Base-by-base conservation (phyloP, 2,797 vertebrate genomes). In the Gila robusta region DNA sequence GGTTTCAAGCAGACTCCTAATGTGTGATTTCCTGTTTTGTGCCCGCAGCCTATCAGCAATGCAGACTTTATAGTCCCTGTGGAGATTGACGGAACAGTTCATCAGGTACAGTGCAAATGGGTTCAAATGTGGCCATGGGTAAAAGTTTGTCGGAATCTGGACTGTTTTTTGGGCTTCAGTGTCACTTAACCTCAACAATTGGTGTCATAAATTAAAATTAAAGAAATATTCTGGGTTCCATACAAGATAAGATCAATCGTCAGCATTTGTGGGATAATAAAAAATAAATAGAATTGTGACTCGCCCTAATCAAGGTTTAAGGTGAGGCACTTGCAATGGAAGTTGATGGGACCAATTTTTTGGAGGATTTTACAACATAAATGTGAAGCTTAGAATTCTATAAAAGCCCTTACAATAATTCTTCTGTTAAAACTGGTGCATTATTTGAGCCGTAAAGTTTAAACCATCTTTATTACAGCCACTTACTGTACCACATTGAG, bases 61-160 rank as follows among this genome's bases (percentile, higher is more conserved):
- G 98, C 98, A 86, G 98, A 99, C 91, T 96, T 95, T 89, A 94
- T 96, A 26, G 95, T 96, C 91, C 95, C 95, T 39, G 95, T 96
- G 94, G 98, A 99, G 94, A 99, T 99, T 79, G 98, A 99, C 94
- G 98, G 98, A 92, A 99, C 97, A 56, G 96, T 99, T 94, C 98
- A 99, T 96, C 98, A 99, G 97, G 98, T 99, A 94, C 83, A 16
- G 56, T 64, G 10, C 66, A 74, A 80, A 54, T 5, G 47, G n/a
- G 54, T 23, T 83, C 19, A 62, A 19, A 82, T 54, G 14, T 39
- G 39, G 12, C 59, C 23, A 21, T 70, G 44, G 14, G 79, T 64
- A 64, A 49, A 44, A 67, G 17, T 49, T 64, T 64, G 35, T 28
- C 14, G 0, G 21, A 56, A 77, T 23, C 11, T 56, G 32, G 19